Evolutionary conservation across 23 tunicate species (phyloP), one percentile per base, ranked within the genome.

Genomic region (Halocynthia roretzi): DNA sequence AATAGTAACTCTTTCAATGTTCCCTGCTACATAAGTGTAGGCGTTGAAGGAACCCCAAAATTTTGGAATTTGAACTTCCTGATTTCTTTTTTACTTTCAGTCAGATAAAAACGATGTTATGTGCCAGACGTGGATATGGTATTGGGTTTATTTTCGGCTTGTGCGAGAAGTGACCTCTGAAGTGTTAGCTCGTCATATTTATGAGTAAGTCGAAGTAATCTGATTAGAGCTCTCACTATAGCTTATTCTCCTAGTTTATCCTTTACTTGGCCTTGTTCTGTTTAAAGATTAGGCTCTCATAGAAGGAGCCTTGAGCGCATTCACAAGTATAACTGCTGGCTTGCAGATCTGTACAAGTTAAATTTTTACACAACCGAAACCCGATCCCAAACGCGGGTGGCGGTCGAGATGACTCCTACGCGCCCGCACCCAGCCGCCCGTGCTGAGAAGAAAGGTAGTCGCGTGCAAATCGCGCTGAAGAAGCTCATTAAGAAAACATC

Each of bases 111-210:
- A 96, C 60, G 99, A 96, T 75, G 99, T 96, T 12, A 96, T 96
- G 99, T 96, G 99, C 60, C 99, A 96, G 62, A 96, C 99, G 10
- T 96, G 99, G 99, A 96, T 96, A 15, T 96, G 99, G 99, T 96
- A 96, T 75, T 96, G 99, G 99, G 96, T 96, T 14, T 96, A 96
- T 67, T 96, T 96, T 69, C 81, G 99, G 19, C 64, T 91, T 11
- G 82, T 90, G 5, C 85, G 96, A 17, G 68, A 80, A n/a, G 76
- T 87, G 6, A 83, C 77, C 31, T 61, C 87, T 44, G 88, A 87
- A 10, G 82, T 82, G 8, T 68, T 87, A 60, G 85, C 98, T 8
- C 78, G 98, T 6, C 98, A 92, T 79, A 71, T 92, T n/a, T 86
- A 86, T 82, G 83, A 90, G 98, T 92, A 67, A 75, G 84, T 78